Evolutionary conservation across 2,888 invertebrate genomes (phyloP).

Genomic region (Tupiocoris notatus): DNA sequence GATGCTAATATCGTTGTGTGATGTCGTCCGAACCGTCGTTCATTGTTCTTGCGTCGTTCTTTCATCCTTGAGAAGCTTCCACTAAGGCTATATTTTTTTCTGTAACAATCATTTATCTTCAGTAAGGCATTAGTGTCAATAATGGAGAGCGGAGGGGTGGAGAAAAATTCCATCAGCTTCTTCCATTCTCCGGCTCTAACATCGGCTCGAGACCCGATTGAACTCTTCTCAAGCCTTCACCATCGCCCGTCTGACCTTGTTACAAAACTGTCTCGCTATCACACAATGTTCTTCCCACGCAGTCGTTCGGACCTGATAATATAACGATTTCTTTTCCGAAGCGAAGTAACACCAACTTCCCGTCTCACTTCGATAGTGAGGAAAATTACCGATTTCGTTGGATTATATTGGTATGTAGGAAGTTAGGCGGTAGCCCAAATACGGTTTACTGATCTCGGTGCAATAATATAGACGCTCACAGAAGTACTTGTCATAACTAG

Average conservation of each 20-base stretch:
- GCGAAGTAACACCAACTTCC: no score
- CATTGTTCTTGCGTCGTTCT: neutral
- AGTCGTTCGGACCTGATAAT: neutral
- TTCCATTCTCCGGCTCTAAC: neutral
- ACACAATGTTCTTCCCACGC: neutral
- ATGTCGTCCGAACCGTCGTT: neutral
- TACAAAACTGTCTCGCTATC: neutral
- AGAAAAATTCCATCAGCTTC: neutral
- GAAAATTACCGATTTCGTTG: no score
- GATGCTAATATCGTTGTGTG: neutral
- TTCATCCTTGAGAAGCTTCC: neutral
- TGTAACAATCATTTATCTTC: slow-evolving; percentile 31
- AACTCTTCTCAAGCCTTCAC: neutral
- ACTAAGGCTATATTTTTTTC: neutral
- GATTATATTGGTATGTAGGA: no score
- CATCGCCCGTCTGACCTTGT: neutral
- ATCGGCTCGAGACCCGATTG: neutral
- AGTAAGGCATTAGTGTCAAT: slow-evolving; percentile 21
- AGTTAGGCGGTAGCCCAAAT: no score
- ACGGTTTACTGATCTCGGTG: no score
- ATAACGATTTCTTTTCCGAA: slow-evolving; percentile 4
- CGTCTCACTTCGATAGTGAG: no score
- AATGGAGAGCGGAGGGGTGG: slow-evolving; percentile 12
- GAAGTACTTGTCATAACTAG: no score
- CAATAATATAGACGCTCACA: no score